phyloP scores from a whole-genome alignment of 2,888 invertebrate genomes.

The Rhorus exstirpatorius region DNA sequence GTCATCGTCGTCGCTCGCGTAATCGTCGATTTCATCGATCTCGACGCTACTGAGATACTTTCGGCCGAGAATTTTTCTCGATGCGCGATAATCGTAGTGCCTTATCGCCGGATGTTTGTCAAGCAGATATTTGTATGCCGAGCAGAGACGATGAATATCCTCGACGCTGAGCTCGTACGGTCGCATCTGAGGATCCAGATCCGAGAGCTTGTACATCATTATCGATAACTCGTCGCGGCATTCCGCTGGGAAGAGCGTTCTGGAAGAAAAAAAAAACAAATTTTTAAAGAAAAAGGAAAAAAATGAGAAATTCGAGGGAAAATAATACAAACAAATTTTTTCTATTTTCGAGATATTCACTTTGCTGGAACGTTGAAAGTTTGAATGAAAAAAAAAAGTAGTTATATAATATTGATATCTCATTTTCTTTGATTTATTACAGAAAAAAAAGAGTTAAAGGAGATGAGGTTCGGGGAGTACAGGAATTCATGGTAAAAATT shows the following conservation, averaged over 20 bases:
- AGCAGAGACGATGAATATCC: conserved; percentile 92
- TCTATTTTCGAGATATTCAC: too few species aligned
- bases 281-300: background rate
- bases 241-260: conserved; percentile 92
- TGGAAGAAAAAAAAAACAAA: conserved; percentile 71
- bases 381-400: too few species aligned
- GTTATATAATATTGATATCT: too few species aligned
- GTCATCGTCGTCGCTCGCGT: background rate
- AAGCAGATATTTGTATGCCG: conserved; percentile 92
- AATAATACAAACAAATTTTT: too few species aligned
- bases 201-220: conserved; percentile 90
- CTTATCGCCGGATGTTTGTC: conserved; percentile 89
- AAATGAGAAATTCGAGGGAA: too few species aligned
- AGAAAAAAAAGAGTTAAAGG: too few species aligned
- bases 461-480: too few species aligned
- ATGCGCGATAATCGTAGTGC: conserved; percentile 90
- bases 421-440: too few species aligned
- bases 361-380: too few species aligned
- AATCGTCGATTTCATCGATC: conserved; percentile 57
- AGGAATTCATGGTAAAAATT: too few species aligned
- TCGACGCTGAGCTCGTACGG: conserved; percentile 92
- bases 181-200: conserved; percentile 90
- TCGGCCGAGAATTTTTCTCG: conserved; percentile 76
- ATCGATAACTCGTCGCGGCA: conserved; percentile 89
- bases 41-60: conserved; percentile 34